A percentile compares a stretch with the other conserved stretches of the same genome.
Conservation (phyloP, 2,888 invertebrate species). For the Abrostola tripartita region DNA sequence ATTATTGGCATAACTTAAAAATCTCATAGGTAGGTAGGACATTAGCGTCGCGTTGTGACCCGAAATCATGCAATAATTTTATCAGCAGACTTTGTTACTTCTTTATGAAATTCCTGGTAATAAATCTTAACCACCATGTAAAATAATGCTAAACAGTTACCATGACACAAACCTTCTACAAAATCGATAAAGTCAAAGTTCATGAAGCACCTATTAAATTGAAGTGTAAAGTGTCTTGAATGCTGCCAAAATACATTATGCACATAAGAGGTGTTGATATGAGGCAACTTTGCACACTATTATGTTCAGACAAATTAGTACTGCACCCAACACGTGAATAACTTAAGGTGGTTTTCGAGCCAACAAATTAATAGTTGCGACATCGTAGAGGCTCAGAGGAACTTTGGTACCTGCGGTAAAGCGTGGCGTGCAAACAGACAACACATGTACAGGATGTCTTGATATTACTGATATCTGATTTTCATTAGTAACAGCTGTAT, state of each 20-base stretch:
- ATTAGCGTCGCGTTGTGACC: too few relatives aligned
- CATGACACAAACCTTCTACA: not conserved
- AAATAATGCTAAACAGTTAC: not conserved
- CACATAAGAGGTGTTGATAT: conserved; percentile 38
- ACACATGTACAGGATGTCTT: conserved; percentile 26
- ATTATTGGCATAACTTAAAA: too few relatives aligned
- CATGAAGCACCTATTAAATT: conserved; percentile 5
- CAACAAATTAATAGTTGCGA: conserved; percentile 51
- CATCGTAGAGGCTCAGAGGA: conserved; percentile 37
- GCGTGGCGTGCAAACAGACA: conserved; percentile 33
- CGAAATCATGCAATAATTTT: too few relatives aligned
- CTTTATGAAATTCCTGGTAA: too few relatives aligned
- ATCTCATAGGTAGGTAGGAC: too few relatives aligned
- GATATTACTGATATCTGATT: not conserved
- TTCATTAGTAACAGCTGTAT: not conserved
- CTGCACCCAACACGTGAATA: conserved; percentile 28
- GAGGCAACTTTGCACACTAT: conserved; percentile 24
- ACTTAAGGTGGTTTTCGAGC: conserved; percentile 50
- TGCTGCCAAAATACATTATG: conserved; percentile 26
- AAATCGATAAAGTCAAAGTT: not conserved
- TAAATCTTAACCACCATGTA: too few relatives aligned
- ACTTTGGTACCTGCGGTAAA: conserved; percentile 42
- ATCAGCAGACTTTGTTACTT: too few relatives aligned
- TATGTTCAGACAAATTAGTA: conserved; percentile 39
- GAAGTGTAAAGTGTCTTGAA: conserved; percentile 12